Percentiles rank a stretch among this genome's conserved stretches.
Conservation (phyloP, 2,113 vertebrate species). For the pig (Sus scrofa) region DNA sequence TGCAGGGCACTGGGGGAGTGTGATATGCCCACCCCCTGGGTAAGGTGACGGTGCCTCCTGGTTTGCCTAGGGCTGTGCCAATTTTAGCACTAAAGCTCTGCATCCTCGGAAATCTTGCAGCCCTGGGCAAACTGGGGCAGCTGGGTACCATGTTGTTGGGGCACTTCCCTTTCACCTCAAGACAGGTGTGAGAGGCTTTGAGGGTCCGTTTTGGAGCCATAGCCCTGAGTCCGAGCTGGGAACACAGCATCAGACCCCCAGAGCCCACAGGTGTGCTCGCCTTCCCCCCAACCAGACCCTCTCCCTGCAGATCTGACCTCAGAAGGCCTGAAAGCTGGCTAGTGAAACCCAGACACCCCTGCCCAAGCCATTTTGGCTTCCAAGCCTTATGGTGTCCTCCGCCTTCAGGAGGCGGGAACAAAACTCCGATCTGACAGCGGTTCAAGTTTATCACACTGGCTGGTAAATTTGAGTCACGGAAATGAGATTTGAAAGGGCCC, state of each 20-base stretch:
- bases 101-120: background rate
- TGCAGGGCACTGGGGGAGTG: background rate
- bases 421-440: background rate
- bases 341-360: background rate
- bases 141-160: background rate
- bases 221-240: background rate
- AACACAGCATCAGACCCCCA: background rate
- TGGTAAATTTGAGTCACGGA: slow-evolving; percentile 8
- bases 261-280: background rate
- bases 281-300: background rate
- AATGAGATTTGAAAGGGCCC: slow-evolving; percentile 42
- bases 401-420: background rate
- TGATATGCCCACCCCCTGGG: background rate
- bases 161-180: background rate
- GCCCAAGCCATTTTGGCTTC: background rate
- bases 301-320: background rate
- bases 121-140: background rate
- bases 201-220: background rate
- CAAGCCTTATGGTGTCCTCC: background rate
- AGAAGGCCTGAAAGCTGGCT: background rate
- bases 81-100: background rate
- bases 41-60: background rate
- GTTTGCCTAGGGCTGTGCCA: background rate
- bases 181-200: background rate
- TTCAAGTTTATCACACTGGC: background rate